Evolutionary conservation across 2,888 invertebrate genomes (phyloP), one percentile per base, ranked within the genome.

Genomic region (Antheraea assamensis): DNA sequence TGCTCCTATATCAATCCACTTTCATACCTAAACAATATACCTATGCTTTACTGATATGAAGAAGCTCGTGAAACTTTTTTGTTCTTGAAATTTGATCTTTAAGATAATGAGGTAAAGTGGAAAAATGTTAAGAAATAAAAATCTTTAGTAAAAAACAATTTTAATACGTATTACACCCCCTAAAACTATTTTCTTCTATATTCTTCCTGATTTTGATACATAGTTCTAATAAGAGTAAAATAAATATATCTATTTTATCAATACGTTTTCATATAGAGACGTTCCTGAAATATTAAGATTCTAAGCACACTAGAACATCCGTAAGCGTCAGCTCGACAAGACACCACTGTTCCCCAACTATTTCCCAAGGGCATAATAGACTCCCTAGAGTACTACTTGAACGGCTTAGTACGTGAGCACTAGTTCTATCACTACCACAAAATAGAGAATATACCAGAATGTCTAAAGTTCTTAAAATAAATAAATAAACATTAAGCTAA

Each of bases 341-440:
- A 21, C 64, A 31, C 31, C 19, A 66, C 19, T 31, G 30, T 66
- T 31, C 66, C n/a, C 66, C 31, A 66, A 66, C 66, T 31, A 66
- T 66, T 66, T 66, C 66, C 66, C 30, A 24, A 68, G 66, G 72
- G 75, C 74, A 79, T 79, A 78, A 79, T 78, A 76, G 75, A 78
- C 71, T 75, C 73, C 72, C 42, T 49, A 61, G 70, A 71, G 68
- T 49, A 70, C 71, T 64, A 71, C 74, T 52, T 35, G 30, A 8
- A 68, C 13, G 15, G 31, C 2, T 68, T 68, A 68, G 15, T 68
- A 35, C 68, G 35, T 19, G 68, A n/a, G n/a, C 35, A 68, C 35
- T 31, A 35, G 68, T 68, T 68, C 35, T n/a, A 68, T 68, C 21
- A n/a, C 15, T 4, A 35, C 35, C 35, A 68, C 68, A 68, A 68